phyloP scores from a whole-genome alignment of 2,797 vertebrate genomes.

The Melanotaenia boesemani region DNA sequence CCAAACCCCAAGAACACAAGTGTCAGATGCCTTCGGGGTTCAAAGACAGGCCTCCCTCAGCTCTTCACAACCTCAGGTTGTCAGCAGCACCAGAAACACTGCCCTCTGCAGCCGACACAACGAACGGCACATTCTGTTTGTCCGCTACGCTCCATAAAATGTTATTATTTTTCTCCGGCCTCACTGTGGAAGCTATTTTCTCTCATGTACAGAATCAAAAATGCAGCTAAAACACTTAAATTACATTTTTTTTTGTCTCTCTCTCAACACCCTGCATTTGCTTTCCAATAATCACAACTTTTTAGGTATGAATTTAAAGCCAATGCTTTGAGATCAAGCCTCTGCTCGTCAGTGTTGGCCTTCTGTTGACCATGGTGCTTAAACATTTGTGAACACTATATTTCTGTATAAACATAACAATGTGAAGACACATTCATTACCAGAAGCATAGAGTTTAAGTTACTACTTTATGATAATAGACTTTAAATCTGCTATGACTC shows the following conservation, averaged over 20 bases:
- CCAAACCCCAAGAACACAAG: slow-evolving; percentile 3
- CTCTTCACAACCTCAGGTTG: slow-evolving; percentile 27
- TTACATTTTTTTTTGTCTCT: not conserved
- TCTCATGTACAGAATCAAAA: slow-evolving; percentile 3
- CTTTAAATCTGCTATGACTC: not conserved
- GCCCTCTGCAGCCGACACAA: slow-evolving; percentile 33
- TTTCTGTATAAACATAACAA: not conserved
- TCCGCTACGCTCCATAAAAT: slow-evolving; percentile 70
- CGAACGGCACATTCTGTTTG: slow-evolving; percentile 55
- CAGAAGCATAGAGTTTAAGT: not conserved
- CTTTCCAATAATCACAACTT: slow-evolving; percentile 5
- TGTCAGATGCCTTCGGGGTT: slow-evolving; percentile 16
- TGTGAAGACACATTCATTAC: not conserved
- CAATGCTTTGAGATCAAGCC: no score
- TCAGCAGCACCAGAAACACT: slow-evolving; percentile 20
- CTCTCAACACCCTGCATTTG: not conserved
- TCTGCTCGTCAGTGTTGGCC: not conserved
- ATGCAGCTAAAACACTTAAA: not conserved
- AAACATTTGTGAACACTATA: not conserved
- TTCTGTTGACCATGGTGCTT: not conserved
- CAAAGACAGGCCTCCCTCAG: slow-evolving; percentile 36
- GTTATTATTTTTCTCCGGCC: not conserved
- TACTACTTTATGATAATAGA: not conserved
- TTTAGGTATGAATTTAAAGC: slow-evolving; percentile 27
- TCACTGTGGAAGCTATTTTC: not conserved